Evolutionary conservation across 2,797 vertebrate genomes (phyloP).

Genomic region (Nothura maculosa): DNA sequence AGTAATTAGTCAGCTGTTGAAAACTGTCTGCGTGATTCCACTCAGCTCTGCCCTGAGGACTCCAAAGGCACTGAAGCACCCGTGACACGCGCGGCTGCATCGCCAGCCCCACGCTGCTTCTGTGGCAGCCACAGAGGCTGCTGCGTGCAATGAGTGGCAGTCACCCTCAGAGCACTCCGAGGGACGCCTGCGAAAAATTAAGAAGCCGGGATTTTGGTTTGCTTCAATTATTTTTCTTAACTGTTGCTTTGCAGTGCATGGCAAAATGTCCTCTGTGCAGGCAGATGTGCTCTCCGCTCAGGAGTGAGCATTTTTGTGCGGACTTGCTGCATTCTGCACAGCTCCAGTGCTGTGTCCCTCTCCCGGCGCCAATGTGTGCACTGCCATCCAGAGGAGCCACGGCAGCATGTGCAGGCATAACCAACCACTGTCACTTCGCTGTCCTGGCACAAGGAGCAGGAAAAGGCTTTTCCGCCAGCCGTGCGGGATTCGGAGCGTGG

Average conservation of each 20-base stretch:
- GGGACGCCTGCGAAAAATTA: neutral
- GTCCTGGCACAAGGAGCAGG: neutral
- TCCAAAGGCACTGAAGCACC: neutral
- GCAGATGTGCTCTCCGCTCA: neutral
- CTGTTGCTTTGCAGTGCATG: rapidly evolving
- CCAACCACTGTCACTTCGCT: neutral
- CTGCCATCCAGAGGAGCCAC: neutral
- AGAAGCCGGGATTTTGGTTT: neutral
- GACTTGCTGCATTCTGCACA: no score
- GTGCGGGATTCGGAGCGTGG: neutral
- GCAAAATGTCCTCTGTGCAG: neutral
- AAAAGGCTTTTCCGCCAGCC: neutral
- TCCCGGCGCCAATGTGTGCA: rapidly evolving
- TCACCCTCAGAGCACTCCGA: neutral
- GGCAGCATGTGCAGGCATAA: neutral
- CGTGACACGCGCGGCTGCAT: rapidly evolving
- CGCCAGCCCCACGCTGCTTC: rapidly evolving
- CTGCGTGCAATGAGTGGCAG: neutral
- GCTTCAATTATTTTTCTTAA: neutral
- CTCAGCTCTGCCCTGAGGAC: neutral
- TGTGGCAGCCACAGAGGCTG: rapidly evolving
- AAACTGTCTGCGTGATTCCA: neutral
- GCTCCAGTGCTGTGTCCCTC: rapidly evolving
- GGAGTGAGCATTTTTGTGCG: neutral
- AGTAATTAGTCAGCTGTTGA: neutral